Base-by-base conservation (phyloP, 2,797 vertebrate species). In the Rhinatrema bivittatum region DNA sequence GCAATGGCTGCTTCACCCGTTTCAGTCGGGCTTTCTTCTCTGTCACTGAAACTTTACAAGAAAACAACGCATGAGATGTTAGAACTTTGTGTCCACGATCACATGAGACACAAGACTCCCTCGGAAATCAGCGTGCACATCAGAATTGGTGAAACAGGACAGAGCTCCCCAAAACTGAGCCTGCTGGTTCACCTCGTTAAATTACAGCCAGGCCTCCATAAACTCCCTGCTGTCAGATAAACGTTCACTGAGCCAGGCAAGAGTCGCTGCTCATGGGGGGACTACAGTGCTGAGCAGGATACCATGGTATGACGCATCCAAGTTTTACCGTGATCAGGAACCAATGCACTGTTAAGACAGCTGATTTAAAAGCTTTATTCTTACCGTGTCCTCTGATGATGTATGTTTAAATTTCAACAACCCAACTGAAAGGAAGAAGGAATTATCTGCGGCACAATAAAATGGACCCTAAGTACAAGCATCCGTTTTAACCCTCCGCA, bases 71-170 rank as follows among this genome's bases (percentile, higher is more conserved):
- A 82, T 1, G 91, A 93, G 80, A 81, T 82, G 55, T 74, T 91
- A 5, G 87, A 96, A 61, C 36, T 76, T 15, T 78, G 25, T 15
- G 54, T 87, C 33, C 48, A 35, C 6, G 61, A 60, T 18, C 63
- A 60, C 33, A 62, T 78, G 48, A 74, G 44, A 30, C 84, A 70
- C 48, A 88, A 74, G 70, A 95, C 91, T 62, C 70, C 86, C 0
- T 98, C 96, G 0, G 87, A 97, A 24, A 84, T 98, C 68, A 98
- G 94, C 3, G 82, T 99, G 36, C 93, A 95, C 36, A 82, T 99
- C 3, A 96, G 96, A 21, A 91, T 98, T 36, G 88, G 87, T 1
- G 91, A 95, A n/a, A 37, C 62, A 4, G 77, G 85, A 1, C 73
- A 85, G 3, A 70, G 76, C 25, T 95, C 93, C 5, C 89, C 93